These are phyloP conservation scores for Coilia nasus DNA, from an alignment of 2,797 vertebrate genomes.

Conservation along the genomic window DNA sequence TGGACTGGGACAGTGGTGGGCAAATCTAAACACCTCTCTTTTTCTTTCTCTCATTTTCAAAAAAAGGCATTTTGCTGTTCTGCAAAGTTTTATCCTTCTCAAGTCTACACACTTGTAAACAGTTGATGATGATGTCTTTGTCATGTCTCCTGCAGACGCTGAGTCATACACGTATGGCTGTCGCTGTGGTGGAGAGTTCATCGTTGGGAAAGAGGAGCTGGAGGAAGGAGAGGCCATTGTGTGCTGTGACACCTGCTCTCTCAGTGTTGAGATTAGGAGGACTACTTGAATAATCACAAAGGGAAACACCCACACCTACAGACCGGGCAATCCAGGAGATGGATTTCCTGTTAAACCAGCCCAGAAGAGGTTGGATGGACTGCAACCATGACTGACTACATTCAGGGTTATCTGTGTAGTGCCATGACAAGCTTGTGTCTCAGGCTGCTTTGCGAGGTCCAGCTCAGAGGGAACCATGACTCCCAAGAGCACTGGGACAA, in stretches of 20 bases:
- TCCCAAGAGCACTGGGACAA: no score
- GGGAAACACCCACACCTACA: background rate
- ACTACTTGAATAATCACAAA: background rate
- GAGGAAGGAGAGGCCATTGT: slow-evolving; percentile 63
- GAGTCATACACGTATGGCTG: slow-evolving; percentile 64
- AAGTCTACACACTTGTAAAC: background rate
- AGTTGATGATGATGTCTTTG: background rate
- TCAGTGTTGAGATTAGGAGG: slow-evolving; percentile 56
- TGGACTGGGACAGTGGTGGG: slow-evolving; percentile 86
- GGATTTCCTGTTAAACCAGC: background rate
- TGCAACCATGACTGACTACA: background rate
- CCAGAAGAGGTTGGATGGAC: background rate
- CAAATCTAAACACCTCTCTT: background rate
- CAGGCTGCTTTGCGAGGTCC: no score
- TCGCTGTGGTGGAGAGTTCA: slow-evolving; percentile 73
- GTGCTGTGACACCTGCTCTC: slow-evolving; percentile 71
- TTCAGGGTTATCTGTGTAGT: no score
- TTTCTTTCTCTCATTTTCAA: background rate
- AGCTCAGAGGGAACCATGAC: no score
- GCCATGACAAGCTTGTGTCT: background rate
- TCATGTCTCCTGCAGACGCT: slow-evolving; percentile 60
- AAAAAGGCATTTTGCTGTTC: no score
- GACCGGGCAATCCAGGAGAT: background rate
- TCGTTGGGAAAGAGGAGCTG: slow-evolving; percentile 61
- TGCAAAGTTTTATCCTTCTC: background rate